Evolutionary conservation across 2,888 invertebrate species (phyloP).

Genomic region (Sisyra nigra): DNA sequence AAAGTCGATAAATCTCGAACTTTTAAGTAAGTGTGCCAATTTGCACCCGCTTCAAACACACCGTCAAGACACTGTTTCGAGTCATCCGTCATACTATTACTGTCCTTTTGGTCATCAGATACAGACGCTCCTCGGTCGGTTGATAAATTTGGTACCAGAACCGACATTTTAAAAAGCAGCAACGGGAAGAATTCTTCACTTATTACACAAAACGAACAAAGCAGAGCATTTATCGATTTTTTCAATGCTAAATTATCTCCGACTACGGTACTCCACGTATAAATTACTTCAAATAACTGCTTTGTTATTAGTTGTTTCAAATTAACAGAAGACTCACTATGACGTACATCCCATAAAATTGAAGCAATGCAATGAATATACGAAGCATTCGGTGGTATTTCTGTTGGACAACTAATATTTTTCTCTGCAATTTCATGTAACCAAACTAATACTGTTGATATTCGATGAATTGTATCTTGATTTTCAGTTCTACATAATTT

Average conservation of each 20-base stretch:
- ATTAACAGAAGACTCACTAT: slow-evolving; percentile 37
- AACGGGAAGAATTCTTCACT: slow-evolving; percentile 60
- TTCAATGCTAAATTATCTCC: slow-evolving; percentile 58
- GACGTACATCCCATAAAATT: slow-evolving; percentile 59
- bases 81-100: slow-evolving; percentile 52
- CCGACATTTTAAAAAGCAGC: slow-evolving; percentile 56
- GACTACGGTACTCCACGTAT: slow-evolving; percentile 58
- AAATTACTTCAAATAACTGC: slow-evolving; percentile 60
- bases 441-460: slow-evolving; percentile 58
- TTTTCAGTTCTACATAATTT: slow-evolving; percentile 55
- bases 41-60: slow-evolving; percentile 29
- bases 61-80: slow-evolving; percentile 29
- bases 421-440: slow-evolving; percentile 39
- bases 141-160: slow-evolving; percentile 33
- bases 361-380: slow-evolving; percentile 67
- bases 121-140: slow-evolving; percentile 35
- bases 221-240: slow-evolving; percentile 66
- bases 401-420: slow-evolving; percentile 19
- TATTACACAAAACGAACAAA: slow-evolving; percentile 77
- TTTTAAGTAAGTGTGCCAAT: slow-evolving; percentile 41
- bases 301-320: slow-evolving; percentile 51
- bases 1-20: slow-evolving; percentile 36
- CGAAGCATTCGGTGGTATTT: slow-evolving; percentile 31
- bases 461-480: slow-evolving; percentile 38
- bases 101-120: slow-evolving; percentile 38